Evolutionary conservation across 2,888 invertebrate genomes (phyloP).

Genomic region (Leucozona laternaria): DNA sequence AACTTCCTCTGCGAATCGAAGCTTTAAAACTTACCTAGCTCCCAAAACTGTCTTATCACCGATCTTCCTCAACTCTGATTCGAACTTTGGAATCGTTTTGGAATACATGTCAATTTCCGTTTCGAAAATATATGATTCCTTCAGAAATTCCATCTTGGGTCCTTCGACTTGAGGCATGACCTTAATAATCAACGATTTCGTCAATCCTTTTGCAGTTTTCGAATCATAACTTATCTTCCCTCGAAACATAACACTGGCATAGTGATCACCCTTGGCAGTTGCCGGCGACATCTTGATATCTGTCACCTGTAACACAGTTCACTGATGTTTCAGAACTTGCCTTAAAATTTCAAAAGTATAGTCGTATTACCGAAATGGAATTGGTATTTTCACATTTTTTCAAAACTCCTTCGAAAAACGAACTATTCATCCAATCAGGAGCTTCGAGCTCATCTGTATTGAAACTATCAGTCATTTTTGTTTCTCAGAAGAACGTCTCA

Average conservation of each 20-base stretch:
- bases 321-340: background rate
- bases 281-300: slow-evolving; percentile 14
- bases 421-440: slow-evolving; percentile 76
- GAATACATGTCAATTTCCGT: slow-evolving; percentile 55
- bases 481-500: background rate
- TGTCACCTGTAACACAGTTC: background rate
- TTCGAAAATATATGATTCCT: slow-evolving; percentile 41
- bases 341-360: background rate
- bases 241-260: slow-evolving; percentile 77
- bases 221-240: slow-evolving; percentile 7
- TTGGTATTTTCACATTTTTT: slow-evolving; percentile 57
- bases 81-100: slow-evolving; percentile 51
- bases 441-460: slow-evolving; percentile 20
- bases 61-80: slow-evolving; percentile 29
- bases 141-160: slow-evolving; percentile 36
- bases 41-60: slow-evolving; percentile 45
- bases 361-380: slow-evolving; percentile 6
- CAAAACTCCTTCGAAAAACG: slow-evolving; percentile 76
- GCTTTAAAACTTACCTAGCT: slow-evolving; percentile 9
- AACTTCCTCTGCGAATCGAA: background rate
- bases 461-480: background rate
- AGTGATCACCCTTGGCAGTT: slow-evolving; percentile 68
- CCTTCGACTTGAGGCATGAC: slow-evolving; percentile 37
- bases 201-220: background rate
- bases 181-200: slow-evolving; percentile 3